Percentiles rank a stretch among this genome's conserved stretches.
phyloP scores from a whole-genome alignment of 2,888 invertebrate species.

The Cerceris ruficornis region DNA sequence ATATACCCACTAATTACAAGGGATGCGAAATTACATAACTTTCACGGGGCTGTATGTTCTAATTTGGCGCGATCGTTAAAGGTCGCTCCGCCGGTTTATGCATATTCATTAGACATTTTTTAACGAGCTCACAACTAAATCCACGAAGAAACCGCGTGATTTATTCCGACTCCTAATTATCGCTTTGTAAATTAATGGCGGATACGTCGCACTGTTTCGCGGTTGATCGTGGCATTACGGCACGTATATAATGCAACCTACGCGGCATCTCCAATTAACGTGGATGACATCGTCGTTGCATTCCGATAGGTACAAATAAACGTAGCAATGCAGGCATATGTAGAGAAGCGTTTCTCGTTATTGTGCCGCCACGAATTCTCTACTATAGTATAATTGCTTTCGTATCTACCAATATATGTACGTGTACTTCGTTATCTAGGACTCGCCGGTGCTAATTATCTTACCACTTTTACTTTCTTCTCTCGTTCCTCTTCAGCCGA shows the following conservation, averaged over 20 bases:
- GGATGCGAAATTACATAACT: slow-evolving; percentile 68
- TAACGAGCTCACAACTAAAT: slow-evolving; percentile 55
- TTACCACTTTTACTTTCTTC: slow-evolving; percentile 17
- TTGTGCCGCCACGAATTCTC: slow-evolving; percentile 32
- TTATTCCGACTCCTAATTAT: slow-evolving; percentile 52
- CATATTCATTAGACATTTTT: slow-evolving; percentile 69
- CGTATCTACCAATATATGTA: slow-evolving; percentile 17
- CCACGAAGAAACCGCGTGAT: slow-evolving; percentile 45
- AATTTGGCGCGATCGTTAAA: slow-evolving; percentile 72
- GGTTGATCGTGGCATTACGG: slow-evolving; percentile 46
- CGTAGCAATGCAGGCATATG: slow-evolving; percentile 8
- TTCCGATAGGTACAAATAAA: slow-evolving; percentile 59
- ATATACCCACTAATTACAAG: slow-evolving; percentile 61
- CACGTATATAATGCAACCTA: slow-evolving; percentile 52
- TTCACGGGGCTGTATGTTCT: slow-evolving; percentile 67
- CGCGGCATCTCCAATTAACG: slow-evolving; percentile 63
- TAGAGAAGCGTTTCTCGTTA: slow-evolving; percentile 49
- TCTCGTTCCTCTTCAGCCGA: neutral
- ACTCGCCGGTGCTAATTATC: slow-evolving; percentile 53
- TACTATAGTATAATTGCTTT: slow-evolving; percentile 52
- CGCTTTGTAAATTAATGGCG: slow-evolving; percentile 65
- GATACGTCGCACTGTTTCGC: slow-evolving; percentile 41
- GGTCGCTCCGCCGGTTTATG: slow-evolving; percentile 55
- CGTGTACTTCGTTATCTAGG: slow-evolving; percentile 47
- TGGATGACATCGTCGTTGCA: slow-evolving; percentile 52